Conservation (phyloP, 2,113 vertebrate genomes). For the Platichthys stellatus region DNA sequence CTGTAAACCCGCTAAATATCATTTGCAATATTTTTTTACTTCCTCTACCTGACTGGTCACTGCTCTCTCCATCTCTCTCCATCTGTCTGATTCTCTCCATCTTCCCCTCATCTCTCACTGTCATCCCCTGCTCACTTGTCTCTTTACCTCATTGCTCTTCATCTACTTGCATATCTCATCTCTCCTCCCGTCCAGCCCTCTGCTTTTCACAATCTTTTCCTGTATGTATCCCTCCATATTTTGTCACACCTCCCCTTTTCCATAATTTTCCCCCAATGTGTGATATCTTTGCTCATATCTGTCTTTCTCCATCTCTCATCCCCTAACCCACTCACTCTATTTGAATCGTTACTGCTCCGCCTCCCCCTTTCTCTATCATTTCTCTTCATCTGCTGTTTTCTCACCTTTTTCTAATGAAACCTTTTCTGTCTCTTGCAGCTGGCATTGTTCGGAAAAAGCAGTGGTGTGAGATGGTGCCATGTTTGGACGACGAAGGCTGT, state of each 20-base stretch:
- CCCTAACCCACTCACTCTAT: conserved; percentile 28
- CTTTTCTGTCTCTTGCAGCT: conserved; percentile 78
- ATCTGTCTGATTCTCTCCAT: conserved; percentile 46
- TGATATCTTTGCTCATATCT: conserved; percentile 44
- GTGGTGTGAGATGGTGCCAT: conserved; percentile 99
- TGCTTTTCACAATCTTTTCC: conserved; percentile 23
- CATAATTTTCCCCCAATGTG: conserved; percentile 52
- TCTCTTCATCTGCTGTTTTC: conserved; percentile 32
- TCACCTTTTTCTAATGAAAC: conserved; percentile 9
- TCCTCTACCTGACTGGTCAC: conserved; percentile 62
- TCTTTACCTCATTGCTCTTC: conserved; percentile 66
- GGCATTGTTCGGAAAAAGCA: conserved; percentile 95
- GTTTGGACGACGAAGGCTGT: conserved; percentile 97
- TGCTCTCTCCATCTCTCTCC: conserved; percentile 31
- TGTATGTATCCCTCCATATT: conserved; percentile 46
- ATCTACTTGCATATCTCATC: conserved; percentile 44
- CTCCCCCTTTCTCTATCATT: conserved; percentile 27
- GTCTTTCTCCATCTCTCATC: conserved; percentile 42
- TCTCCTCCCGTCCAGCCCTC: conserved; percentile 23
- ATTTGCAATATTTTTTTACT: conserved; percentile 51
- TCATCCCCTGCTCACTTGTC: conserved; percentile 55
- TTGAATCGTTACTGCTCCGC: conserved; percentile 43
- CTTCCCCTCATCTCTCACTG: conserved; percentile 50
- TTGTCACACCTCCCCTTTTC: conserved; percentile 26
- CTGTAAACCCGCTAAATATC: conserved; percentile 21